phyloP scores from a whole-genome alignment of 2,888 invertebrate genomes.

The Drosophila formosana region DNA sequence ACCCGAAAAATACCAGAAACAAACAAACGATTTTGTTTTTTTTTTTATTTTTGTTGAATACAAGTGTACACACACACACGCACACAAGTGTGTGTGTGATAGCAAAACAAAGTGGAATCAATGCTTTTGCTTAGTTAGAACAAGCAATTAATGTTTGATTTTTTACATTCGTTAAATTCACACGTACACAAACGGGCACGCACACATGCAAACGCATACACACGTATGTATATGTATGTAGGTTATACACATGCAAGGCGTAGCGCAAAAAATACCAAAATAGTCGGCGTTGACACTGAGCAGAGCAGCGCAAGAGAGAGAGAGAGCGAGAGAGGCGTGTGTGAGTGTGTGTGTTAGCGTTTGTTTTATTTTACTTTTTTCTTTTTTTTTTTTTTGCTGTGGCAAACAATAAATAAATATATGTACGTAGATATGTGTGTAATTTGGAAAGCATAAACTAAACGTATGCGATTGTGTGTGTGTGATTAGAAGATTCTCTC shows the following conservation, averaged over 20 bases:
- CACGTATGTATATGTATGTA: conserved; percentile 37
- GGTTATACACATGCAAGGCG: conserved; percentile 60
- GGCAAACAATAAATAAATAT: conserved; percentile 68
- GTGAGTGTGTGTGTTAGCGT: conserved; percentile 23
- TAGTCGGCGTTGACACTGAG: conserved; percentile 65
- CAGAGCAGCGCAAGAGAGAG: conserved; percentile 17
- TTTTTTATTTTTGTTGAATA: conserved; percentile 18
- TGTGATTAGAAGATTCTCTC: conserved; percentile 68
- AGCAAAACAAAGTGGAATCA: conserved; percentile 52
- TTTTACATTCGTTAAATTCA: conserved; percentile 45
- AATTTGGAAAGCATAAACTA: conserved; percentile 52
- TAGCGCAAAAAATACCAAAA: conserved; percentile 68
- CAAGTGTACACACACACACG: conserved; percentile 11
- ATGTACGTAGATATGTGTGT: conserved; percentile 19
- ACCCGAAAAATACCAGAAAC: conserved; percentile 50
- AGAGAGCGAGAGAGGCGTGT: conserved; percentile 25
- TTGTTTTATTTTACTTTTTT: conserved; percentile 37
- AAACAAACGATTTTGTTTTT: conserved; percentile 13
- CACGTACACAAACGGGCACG: conserved; percentile 1
- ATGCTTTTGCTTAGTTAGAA: conserved; percentile 16
- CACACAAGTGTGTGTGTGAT: conserved; percentile 14
- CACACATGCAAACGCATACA: background rate
- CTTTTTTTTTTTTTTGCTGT: conserved; percentile 45
- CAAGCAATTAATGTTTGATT: conserved; percentile 24
- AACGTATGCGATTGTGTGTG: conserved; percentile 26